Evolutionary conservation across 2,888 invertebrate genomes (phyloP).

Genomic region (Stenoptilia bipunctidactyla): DNA sequence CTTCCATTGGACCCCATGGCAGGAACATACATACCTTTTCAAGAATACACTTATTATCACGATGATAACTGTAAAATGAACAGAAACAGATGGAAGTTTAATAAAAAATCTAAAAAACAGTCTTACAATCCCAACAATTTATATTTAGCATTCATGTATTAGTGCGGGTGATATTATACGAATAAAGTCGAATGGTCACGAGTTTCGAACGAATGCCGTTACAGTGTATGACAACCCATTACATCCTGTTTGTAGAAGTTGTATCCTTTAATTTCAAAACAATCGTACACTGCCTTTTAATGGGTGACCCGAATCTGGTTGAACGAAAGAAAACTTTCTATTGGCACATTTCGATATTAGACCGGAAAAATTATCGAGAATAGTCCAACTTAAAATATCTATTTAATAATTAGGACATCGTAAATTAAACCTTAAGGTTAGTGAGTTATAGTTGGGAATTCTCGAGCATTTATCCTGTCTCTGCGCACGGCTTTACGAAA

Average conservation of each 20-base stretch:
- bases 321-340: constrained; percentile 35
- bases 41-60: constrained; percentile 49
- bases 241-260: constrained; percentile 28
- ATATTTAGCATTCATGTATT: constrained; percentile 68
- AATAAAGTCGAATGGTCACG: constrained; percentile 39
- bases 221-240: constrained; percentile 51
- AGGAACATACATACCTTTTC: constrained; percentile 50
- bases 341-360: constrained; percentile 48
- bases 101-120: constrained; percentile 32
- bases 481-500: constrained; percentile 62
- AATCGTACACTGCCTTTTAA: constrained; percentile 44
- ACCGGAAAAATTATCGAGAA: constrained; percentile 20
- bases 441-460: background rate
- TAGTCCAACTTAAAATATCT: constrained; percentile 2
- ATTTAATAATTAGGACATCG: background rate
- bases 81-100: constrained; percentile 35
- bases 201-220: constrained; percentile 62
- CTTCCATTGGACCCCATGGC: constrained; percentile 45
- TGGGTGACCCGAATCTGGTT: constrained; percentile 70
- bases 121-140: constrained; percentile 31
- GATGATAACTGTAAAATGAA: constrained; percentile 38
- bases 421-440: background rate
- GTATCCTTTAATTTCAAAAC: constrained; percentile 24
- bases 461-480: background rate
- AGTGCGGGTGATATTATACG: constrained; percentile 44